Percentiles rank a stretch among this genome's conserved stretches.
These are phyloP conservation scores for Brenthis ino DNA, from an alignment of 2,888 invertebrate species.

Conservation along the genomic window DNA sequence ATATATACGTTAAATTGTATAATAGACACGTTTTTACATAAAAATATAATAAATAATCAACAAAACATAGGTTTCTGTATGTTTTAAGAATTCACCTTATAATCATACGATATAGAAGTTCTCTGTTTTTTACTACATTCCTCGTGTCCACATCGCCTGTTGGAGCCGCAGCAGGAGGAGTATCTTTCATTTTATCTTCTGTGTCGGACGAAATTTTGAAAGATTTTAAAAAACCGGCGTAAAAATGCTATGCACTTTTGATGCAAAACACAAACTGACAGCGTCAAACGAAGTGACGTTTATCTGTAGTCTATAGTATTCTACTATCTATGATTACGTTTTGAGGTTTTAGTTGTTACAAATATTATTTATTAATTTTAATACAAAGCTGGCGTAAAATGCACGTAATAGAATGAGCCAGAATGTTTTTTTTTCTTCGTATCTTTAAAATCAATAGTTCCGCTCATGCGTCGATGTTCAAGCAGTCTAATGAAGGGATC, in stretches of 20 bases:
- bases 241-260: conserved; percentile 22
- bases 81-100: conserved; percentile 85
- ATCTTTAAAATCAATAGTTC: conserved; percentile 49
- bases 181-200: conserved; percentile 65
- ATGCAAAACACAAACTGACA: conserved; percentile 18
- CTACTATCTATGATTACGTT: neutral
- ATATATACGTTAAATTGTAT: too few species aligned
- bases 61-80: neutral
- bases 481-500: neutral
- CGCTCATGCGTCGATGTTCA: conserved; percentile 48
- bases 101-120: conserved; percentile 93
- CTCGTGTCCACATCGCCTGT: conserved; percentile 83
- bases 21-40: neutral
- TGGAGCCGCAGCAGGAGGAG: conserved; percentile 32
- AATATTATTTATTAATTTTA: neutral
- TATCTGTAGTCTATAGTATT: neutral
- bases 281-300: conserved; percentile 15
- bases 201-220: conserved; percentile 26
- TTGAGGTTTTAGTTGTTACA: neutral
- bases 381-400: neutral
- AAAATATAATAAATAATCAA: neutral
- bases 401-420: neutral
- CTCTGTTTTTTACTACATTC: conserved; percentile 93
- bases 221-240: conserved; percentile 41
- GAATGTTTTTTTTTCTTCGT: neutral